phyloP scores from a whole-genome alignment of 2,888 invertebrate genomes.

The Dione vanillae region DNA sequence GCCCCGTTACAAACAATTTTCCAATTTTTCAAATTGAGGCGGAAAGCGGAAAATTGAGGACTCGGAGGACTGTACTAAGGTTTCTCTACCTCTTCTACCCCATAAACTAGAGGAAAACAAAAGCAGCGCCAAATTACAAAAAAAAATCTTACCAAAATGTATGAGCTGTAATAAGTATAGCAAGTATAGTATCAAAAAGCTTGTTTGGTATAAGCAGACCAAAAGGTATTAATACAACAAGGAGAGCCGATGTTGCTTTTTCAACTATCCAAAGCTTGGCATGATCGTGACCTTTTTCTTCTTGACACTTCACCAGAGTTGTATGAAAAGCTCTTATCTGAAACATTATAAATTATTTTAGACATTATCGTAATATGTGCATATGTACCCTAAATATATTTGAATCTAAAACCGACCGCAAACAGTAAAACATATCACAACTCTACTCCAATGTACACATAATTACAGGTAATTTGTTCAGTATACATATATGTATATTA shows the following conservation, averaged over 20 bases:
- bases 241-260: constrained; percentile 35
- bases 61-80: no score
- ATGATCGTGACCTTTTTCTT: constrained; percentile 43
- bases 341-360: constrained; percentile 3
- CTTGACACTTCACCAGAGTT: constrained; percentile 28
- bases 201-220: constrained; percentile 41
- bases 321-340: constrained; percentile 33
- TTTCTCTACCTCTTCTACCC: no score
- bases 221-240: constrained; percentile 39
- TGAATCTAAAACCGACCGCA: no score
- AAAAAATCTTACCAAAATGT: constrained; percentile 36
- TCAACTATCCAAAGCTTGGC: constrained; percentile 43
- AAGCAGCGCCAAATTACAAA: no score
- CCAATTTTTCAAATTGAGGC: not conserved
- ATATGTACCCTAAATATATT: no score
- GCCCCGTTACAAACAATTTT: not conserved
- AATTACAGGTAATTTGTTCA: no score
- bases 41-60: no score
- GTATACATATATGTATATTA: no score
- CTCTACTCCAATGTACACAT: no score
- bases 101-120: no score
- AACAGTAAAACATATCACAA: no score
- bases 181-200: constrained; percentile 38
- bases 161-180: constrained; percentile 43
- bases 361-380: not conserved